Conservation (phyloP, 2,797 vertebrate genomes). For the Dendrocincla fuliginosa region DNA sequence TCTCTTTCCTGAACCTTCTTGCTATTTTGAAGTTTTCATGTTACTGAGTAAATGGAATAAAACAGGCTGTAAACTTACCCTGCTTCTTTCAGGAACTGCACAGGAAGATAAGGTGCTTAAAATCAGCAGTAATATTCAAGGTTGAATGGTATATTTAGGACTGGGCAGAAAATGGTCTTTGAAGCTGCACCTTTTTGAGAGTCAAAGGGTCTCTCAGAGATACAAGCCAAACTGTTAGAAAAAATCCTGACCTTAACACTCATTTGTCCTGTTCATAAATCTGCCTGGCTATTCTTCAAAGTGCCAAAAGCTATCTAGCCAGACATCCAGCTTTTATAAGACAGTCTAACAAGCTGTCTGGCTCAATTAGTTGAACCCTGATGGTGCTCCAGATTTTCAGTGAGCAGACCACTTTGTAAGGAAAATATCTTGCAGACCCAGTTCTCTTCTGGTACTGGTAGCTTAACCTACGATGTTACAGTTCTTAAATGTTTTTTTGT, state of each 20-base stretch:
- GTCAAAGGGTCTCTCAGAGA: constrained; percentile 24
- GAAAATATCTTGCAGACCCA: constrained; percentile 25
- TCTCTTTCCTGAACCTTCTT: not conserved
- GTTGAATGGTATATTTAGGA: not conserved
- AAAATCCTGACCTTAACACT: constrained; percentile 22
- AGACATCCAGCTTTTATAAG: constrained; percentile 62
- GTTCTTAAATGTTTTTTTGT: not conserved
- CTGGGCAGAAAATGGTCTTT: not conserved
- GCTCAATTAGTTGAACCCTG: constrained; percentile 58
- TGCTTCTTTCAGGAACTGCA: not conserved
- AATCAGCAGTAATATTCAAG: not conserved
- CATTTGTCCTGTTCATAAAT: constrained; percentile 61
- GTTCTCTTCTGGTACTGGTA: not conserved
- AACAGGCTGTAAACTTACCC: not conserved
- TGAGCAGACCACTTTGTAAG: constrained; percentile 52
- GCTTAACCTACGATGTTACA: not conserved
- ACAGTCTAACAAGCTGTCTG: constrained; percentile 65
- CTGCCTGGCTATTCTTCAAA: constrained; percentile 40
- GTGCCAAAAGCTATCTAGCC: constrained; percentile 63
- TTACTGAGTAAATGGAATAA: not conserved
- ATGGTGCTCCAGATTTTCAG: constrained; percentile 51
- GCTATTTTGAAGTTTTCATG: not conserved
- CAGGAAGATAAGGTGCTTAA: not conserved
- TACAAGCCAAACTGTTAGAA: constrained; percentile 20
- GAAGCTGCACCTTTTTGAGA: constrained; percentile 19